Base-by-base conservation (phyloP, 1,140 invertebrate genomes). In the Drosophila pseudoananassae region DNA sequence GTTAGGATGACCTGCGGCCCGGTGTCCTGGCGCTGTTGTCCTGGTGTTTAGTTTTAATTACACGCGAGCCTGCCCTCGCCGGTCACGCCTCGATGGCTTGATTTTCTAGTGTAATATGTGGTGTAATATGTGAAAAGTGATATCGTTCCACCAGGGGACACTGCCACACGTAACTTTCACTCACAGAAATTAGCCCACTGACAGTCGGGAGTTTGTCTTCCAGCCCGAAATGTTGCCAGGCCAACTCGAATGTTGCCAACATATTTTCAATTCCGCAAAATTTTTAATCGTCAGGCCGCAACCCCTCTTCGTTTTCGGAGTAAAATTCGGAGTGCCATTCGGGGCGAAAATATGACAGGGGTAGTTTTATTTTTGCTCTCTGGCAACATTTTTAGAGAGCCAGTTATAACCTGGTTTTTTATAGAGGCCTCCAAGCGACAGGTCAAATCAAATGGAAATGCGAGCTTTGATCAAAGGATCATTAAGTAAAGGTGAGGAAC, bases 1-100 rank as follows among this genome's bases (percentile, higher is more conserved):
- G 46, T 45, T 47, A 31, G 49, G 52, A 54, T 52, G 52, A 73
- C 47, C 17, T 2, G 68, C 36, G 50, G 43, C 46, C 46, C 4
- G 17, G n/a, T 36, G 40, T 17, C 45, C 17, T 31, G 36, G 15
- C 31, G 20, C 60, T 43, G 56, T 56, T 60, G 46, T 46, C 61
- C 40, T 77, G 52, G 73, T 84, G 81, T 84, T 84, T 84, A 80
- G 82, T 84, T 84, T 84, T 84, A 84, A 84, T 84, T 84, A 84
- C 82, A 84, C 81, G 81, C 81, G 73, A 81, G 61, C 55, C 77
- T 77, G 81, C 58, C 58, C 57, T 20, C 58, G 59, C 40, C 33
- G 61, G 80, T 76, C 59, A 85, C 71, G 77, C 66, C 71, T 61
- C 59, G 69, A 50, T 72, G 57, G 65, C 77, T 76, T 79, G 65